Base-by-base conservation (phyloP, 2,888 invertebrate genomes). In the Trachelus tabidus region DNA sequence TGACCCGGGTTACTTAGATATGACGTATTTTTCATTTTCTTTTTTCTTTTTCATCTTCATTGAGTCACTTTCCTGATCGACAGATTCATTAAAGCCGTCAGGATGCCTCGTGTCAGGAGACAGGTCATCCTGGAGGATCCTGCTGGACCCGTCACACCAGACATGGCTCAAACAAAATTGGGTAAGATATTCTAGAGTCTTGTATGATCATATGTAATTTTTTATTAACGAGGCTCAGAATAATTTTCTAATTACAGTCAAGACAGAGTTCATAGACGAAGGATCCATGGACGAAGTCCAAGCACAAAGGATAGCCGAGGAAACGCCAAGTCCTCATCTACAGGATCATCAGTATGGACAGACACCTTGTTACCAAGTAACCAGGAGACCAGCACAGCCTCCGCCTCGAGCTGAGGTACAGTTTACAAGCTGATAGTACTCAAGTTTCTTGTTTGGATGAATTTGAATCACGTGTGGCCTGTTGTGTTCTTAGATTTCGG, bases 331-430 rank as follows among this genome's bases (percentile, higher is more conserved):
- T 92, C 95, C 95, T 84, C 97, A 97, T 92, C 94, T 97, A 87
- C 93, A 96, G 87, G 97, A 97, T 92, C 97, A 97, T 90, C 97
- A 96, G 86, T 97, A 97, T 92, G 97, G 97, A 84, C 96, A 96
- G 87, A 96, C 96, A 83, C 96, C 96, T 84, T 90, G 91, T 87
- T 91, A 91, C 83, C 91, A 91, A 87, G 87, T 90, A 76, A 87
- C 90, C 77, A 91, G 91, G 83, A 89, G 89, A 84, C 90, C 90
- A 12, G 77, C 84, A 31, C 83, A 88, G 76, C 91, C 90, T 83
- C 90, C 90, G 80, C 91, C 90, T 75, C 84, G 91, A 85, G 86
- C 91, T 80, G 91, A 91, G 87, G 91, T 91, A 68, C 12, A 35
- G 23, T 56, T 56, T 56, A 56, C 56, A 56, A 56, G 56, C 56